phyloP scores from a whole-genome alignment of 2,113 vertebrate genomes.

The Coracopsis vasa region DNA sequence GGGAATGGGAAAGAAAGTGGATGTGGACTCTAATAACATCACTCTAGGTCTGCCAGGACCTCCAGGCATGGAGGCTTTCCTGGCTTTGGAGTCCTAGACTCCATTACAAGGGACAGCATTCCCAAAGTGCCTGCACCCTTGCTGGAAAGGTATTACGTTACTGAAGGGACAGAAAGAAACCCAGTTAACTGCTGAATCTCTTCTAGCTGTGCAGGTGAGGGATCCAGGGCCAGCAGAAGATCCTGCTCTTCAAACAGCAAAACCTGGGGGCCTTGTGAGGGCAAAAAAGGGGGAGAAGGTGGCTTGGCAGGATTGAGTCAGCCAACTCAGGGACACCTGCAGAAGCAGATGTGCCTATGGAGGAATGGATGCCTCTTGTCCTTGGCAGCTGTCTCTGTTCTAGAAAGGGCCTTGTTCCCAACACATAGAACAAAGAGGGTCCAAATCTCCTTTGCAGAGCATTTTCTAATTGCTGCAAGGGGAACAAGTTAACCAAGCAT shows the following conservation, averaged over 20 bases:
- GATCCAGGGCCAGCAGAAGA: background rate
- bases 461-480: background rate
- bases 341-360: fast-evolving
- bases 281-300: background rate
- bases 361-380: background rate
- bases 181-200: background rate
- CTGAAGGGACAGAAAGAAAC: background rate
- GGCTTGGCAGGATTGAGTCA: background rate
- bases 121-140: background rate
- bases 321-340: background rate
- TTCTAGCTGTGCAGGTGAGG: background rate
- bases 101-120: background rate
- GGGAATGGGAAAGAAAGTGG: background rate
- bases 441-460: background rate
- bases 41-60: background rate
- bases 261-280: background rate
- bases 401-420: background rate
- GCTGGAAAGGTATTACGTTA: background rate
- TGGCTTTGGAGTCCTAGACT: background rate
- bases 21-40: background rate
- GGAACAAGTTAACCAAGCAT: background rate
- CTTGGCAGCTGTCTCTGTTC: background rate
- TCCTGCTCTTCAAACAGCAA: background rate
- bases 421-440: background rate
- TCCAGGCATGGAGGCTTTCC: background rate